A percentile compares a stretch with the other conserved stretches of the same genome.
phyloP scores from a whole-genome alignment of 2,888 invertebrate species.

The Drosophila dives region DNA sequence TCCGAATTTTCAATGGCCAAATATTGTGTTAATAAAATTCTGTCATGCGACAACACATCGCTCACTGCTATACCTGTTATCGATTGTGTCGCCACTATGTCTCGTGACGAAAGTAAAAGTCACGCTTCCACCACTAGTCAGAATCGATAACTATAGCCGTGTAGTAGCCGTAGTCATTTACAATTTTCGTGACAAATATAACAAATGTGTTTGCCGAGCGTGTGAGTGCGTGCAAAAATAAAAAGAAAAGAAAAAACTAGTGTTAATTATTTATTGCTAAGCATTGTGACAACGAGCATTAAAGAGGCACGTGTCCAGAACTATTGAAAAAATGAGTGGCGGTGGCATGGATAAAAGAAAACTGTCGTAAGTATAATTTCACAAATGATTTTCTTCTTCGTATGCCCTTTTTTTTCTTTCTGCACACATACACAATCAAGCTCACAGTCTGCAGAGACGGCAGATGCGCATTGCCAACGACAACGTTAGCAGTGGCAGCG shows the following conservation, averaged over 20 bases:
- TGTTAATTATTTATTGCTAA: conserved; percentile 55
- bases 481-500: conserved; percentile 45
- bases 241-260: conserved; percentile 20
- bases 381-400: conserved; percentile 45
- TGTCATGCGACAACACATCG: neutral
- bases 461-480: conserved; percentile 60
- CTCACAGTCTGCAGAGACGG: conserved; percentile 51
- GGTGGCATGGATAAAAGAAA: conserved; percentile 85
- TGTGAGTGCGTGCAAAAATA: conserved; percentile 57
- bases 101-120: conserved; percentile 3
- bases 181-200: conserved; percentile 59
- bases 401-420: conserved; percentile 51
- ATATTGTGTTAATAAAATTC: neutral
- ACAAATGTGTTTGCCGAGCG: conserved; percentile 58
- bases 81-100: conserved; percentile 14
- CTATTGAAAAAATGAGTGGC: conserved; percentile 75
- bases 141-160: conserved; percentile 47
- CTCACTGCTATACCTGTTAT: conserved; percentile 4
- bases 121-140: conserved; percentile 36
- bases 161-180: conserved; percentile 53
- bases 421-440: conserved; percentile 61
- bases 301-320: conserved; percentile 37
- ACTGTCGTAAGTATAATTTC: conserved; percentile 84
- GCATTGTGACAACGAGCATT: conserved; percentile 35
- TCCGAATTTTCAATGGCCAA: neutral